Conservation (phyloP, 2,888 invertebrate species). For the Geophilus truncorum region DNA sequence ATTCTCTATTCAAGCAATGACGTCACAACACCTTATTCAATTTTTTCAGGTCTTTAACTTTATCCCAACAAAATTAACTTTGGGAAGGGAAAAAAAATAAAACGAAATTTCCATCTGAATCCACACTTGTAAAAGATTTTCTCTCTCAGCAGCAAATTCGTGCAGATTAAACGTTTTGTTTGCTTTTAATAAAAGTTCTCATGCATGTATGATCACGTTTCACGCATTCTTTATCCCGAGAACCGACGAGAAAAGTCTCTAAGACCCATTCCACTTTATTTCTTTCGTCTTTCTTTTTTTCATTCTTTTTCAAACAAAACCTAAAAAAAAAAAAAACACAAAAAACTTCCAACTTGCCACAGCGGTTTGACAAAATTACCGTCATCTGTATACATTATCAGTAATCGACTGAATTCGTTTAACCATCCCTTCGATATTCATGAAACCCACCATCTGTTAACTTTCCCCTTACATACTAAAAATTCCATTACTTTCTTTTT, state of each 20-base stretch:
- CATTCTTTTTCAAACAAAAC: neutral
- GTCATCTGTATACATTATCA: constrained; percentile 9
- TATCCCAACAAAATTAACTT: neutral
- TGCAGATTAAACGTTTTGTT: neutral
- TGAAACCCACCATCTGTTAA: constrained; percentile 9
- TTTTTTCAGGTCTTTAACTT: neutral
- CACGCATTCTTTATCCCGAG: neutral
- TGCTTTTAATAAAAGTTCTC: neutral
- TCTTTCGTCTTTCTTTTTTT: too few species aligned
- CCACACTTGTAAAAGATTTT: neutral
- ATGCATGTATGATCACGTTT: neutral
- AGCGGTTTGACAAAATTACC: constrained; percentile 18
- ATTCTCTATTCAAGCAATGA: too few species aligned
- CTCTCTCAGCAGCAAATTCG: neutral
- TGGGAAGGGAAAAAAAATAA: neutral
- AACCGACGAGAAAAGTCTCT: neutral
- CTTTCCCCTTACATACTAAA: neutral
- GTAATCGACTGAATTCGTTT: constrained; percentile 10
- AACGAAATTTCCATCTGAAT: neutral
- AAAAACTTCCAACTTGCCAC: neutral
- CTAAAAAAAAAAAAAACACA: neutral
- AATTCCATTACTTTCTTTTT: neutral
- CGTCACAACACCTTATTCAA: too few species aligned
- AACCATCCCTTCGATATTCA: neutral
- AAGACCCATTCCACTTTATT: too few species aligned